These are phyloP conservation scores for Apus apus DNA, from an alignment of 2,113 vertebrate genomes.

Conservation along the genomic window DNA sequence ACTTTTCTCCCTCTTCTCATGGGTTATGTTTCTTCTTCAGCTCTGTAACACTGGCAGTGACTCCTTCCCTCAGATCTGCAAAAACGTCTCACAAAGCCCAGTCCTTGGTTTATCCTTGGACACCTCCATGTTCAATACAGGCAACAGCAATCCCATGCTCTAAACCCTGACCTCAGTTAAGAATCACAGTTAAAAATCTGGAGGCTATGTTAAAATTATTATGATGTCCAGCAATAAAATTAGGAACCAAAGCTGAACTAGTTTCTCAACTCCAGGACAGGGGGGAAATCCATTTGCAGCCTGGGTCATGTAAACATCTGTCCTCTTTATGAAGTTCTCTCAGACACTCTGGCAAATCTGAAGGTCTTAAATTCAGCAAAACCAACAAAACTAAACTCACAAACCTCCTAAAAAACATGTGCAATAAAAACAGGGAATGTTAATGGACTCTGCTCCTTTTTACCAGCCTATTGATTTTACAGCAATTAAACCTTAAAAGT, in stretches of 20 bases:
- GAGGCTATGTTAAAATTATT: neutral
- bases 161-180: accelerated
- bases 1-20: neutral
- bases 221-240: neutral
- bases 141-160: neutral
- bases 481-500: neutral
- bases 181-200: neutral
- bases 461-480: neutral
- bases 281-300: neutral
- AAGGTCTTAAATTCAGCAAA: neutral
- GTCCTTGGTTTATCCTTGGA: neutral
- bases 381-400: neutral
- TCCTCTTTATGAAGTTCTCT: neutral
- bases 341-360: neutral
- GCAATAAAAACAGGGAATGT: neutral
- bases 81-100: neutral
- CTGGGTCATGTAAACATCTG: neutral
- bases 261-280: neutral
- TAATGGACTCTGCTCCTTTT: neutral
- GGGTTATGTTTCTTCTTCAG: neutral
- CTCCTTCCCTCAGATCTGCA: neutral
- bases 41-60: neutral
- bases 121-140: neutral
- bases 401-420: accelerated
- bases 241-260: neutral